A percentile compares a stretch with the other conserved stretches of the same genome.
Evolutionary conservation across 2,113 vertebrate genomes (phyloP).

Genomic region (Halichoerus grypus): DNA sequence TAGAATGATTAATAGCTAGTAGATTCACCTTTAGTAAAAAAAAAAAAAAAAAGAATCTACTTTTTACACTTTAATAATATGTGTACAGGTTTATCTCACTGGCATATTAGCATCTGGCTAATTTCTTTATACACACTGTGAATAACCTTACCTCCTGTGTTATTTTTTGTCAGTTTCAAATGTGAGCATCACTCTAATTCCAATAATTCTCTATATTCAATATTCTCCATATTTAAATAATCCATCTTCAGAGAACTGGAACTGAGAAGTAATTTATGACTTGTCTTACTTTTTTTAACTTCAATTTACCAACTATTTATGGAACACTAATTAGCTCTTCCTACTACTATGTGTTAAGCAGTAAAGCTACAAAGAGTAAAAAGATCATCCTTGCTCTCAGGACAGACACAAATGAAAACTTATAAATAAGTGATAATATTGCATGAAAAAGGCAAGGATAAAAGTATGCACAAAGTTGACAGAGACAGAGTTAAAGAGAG

Average conservation of each 20-base stretch:
- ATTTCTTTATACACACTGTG: not conserved
- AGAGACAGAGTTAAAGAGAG: not conserved
- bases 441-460: not conserved
- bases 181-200: not conserved
- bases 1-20: not conserved
- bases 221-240: not conserved
- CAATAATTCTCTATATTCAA: not conserved
- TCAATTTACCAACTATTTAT: not conserved
- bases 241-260: not conserved
- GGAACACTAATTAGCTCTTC: not conserved
- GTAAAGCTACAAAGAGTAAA: not conserved
- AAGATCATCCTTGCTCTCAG: not conserved
- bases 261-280: not conserved
- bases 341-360: not conserved
- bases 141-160: not conserved
- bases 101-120: not conserved
- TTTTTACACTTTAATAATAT: not conserved
- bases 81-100: not conserved
- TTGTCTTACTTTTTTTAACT: not conserved
- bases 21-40: not conserved
- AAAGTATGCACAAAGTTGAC: not conserved
- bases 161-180: not conserved
- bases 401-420: constrained; percentile 5
- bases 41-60: not conserved
- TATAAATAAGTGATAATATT: not conserved